Conservation (phyloP, 2,888 invertebrate genomes). For the Trichogramma dendrolimi region DNA sequence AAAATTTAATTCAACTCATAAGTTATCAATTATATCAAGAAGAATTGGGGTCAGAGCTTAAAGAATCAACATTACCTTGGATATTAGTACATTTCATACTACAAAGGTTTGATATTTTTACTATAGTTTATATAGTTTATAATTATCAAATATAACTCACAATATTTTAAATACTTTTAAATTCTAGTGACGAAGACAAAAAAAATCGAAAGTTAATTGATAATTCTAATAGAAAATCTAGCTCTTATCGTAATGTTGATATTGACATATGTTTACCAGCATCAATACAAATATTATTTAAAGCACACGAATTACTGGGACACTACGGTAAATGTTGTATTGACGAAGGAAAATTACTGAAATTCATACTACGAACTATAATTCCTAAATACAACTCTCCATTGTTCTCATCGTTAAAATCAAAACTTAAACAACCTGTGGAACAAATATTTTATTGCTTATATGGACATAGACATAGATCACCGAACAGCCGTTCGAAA, state of each 20-base stretch:
- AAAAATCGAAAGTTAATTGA: conserved; percentile 43
- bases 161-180: neutral
- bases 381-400: conserved; percentile 67
- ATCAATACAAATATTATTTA: conserved; percentile 72
- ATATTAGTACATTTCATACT: conserved; percentile 77
- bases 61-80: conserved; percentile 76
- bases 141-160: conserved; percentile 6
- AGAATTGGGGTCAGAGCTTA: conserved; percentile 60
- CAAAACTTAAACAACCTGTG: conserved; percentile 71
- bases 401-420: conserved; percentile 60
- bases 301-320: conserved; percentile 81
- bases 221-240: neutral
- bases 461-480: conserved; percentile 66
- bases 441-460: conserved; percentile 86
- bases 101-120: conserved; percentile 53
- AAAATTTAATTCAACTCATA: conserved; percentile 71
- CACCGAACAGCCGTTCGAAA: conserved; percentile 55
- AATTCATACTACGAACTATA: conserved; percentile 72
- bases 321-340: conserved; percentile 75
- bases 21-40: conserved; percentile 75
- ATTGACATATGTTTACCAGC: conserved; percentile 64
- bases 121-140: neutral
- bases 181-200: conserved; percentile 63
- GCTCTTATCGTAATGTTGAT: conserved; percentile 39
- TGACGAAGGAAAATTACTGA: conserved; percentile 72